Conservation (phyloP, 2,888 invertebrate genomes). For the Physocephala rufipes region DNA sequence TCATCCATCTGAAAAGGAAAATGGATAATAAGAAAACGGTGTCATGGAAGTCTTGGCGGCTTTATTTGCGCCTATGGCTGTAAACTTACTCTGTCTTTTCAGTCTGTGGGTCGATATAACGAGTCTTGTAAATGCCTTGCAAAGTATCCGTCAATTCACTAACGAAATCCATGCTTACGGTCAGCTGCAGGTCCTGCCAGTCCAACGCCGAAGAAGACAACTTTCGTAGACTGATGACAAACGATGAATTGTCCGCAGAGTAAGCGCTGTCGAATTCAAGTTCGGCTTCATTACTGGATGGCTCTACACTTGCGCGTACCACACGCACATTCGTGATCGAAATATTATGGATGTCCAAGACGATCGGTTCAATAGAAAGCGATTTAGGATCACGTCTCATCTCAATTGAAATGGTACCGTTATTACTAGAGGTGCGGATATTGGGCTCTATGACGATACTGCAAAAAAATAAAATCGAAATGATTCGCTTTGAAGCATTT, state of each 20-base stretch:
- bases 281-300: slow-evolving; percentile 52
- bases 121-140: slow-evolving; percentile 69
- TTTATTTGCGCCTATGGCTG: too few relatives aligned
- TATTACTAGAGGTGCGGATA: slow-evolving; percentile 56
- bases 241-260: slow-evolving; percentile 59
- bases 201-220: background rate
- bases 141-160: slow-evolving; percentile 69
- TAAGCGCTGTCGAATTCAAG: slow-evolving; percentile 61
- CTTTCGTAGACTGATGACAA: slow-evolving; percentile 55
- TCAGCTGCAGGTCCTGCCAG: slow-evolving; percentile 59
- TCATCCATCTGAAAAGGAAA: slow-evolving; percentile 73
- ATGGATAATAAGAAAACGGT: too few relatives aligned
- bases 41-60: too few relatives aligned
- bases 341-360: slow-evolving; percentile 63
- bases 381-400: slow-evolving; percentile 57
- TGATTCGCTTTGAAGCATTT: background rate
- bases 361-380: slow-evolving; percentile 59
- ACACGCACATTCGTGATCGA: slow-evolving; percentile 61
- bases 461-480: slow-evolving; percentile 39
- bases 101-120: slow-evolving; percentile 64
- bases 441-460: slow-evolving; percentile 65
- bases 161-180: slow-evolving; percentile 67
- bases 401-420: slow-evolving; percentile 61
- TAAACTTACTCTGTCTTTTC: slow-evolving; percentile 63
- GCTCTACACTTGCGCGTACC: slow-evolving; percentile 46